These are phyloP conservation scores for Tragelaphus buxtoni DNA, from an alignment of 2,113 vertebrate species.

Conservation along the genomic window DNA sequence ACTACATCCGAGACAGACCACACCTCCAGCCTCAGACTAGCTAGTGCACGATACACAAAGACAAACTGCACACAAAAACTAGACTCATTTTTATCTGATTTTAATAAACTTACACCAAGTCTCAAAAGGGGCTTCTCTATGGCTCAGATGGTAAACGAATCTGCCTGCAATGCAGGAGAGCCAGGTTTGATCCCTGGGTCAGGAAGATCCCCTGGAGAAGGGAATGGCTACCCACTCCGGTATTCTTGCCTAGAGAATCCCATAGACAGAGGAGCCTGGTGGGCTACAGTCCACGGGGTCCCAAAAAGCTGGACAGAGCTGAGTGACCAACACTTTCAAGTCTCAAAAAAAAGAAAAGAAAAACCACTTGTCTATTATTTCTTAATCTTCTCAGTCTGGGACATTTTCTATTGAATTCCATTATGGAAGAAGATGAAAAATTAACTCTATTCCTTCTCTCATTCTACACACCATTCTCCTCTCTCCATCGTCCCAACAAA, in stretches of 20 bases:
- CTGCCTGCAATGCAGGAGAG: neutral
- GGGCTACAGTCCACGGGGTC: neutral
- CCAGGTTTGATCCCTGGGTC: neutral
- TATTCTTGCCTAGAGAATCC: neutral
- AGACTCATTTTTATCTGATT: neutral
- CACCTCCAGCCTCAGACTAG: neutral
- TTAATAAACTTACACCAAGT: neutral
- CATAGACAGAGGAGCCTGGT: neutral
- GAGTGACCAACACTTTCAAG: neutral
- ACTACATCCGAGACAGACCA: neutral
- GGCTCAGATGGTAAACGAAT: neutral
- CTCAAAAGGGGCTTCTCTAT: neutral
- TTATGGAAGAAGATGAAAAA: neutral
- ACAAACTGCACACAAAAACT: neutral
- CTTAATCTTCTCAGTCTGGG: neutral
- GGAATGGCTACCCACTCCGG: neutral
- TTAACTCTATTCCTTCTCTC: neutral
- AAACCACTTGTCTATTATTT: neutral
- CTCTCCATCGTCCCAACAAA: neutral
- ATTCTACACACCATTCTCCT: neutral
- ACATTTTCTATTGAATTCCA: neutral
- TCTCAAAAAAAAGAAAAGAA: neutral
- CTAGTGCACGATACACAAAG: neutral
- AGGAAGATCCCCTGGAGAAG: neutral
- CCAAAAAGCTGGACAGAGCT: neutral